These are phyloP conservation scores for Microcebus griseorufus DNA, from an alignment of 2,113 vertebrate genomes.

Conservation along the genomic window DNA sequence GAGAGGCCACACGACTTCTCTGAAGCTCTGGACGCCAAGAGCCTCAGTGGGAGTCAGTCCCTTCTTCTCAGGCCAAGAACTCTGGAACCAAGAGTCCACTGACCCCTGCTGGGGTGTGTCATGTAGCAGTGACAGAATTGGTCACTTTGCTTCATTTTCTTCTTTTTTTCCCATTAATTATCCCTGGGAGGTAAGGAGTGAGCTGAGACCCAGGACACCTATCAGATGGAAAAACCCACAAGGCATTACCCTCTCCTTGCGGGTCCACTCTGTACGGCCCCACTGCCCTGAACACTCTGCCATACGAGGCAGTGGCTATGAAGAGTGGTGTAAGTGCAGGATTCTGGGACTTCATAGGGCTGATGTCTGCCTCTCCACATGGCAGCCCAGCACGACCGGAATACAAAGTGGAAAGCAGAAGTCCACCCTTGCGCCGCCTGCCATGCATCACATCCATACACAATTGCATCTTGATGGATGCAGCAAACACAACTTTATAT, in stretches of 20 bases:
- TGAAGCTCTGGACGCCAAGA: not conserved
- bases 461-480: constrained; percentile 43
- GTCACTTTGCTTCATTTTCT: constrained; percentile 7
- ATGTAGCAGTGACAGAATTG: not conserved
- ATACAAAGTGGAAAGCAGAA: not conserved
- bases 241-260: not conserved
- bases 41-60: not conserved
- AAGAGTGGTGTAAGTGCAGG: not conserved
- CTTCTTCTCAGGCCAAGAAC: not conserved
- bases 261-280: not conserved
- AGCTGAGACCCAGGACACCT: not conserved
- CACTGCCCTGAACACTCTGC: not conserved
- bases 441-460: constrained; percentile 4
- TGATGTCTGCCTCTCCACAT: not conserved
- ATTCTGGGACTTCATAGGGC: not conserved
- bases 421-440: not conserved
- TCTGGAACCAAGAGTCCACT: not conserved
- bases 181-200: not conserved
- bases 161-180: not conserved
- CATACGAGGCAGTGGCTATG: not conserved
- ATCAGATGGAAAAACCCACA: constrained; percentile 9
- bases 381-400: not conserved
- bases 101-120: accelerated
- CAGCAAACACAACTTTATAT: constrained; percentile 59
- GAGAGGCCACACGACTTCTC: not conserved